phyloP scores from a whole-genome alignment of 2,888 invertebrate species.

The Lasioglossum lativentre region DNA sequence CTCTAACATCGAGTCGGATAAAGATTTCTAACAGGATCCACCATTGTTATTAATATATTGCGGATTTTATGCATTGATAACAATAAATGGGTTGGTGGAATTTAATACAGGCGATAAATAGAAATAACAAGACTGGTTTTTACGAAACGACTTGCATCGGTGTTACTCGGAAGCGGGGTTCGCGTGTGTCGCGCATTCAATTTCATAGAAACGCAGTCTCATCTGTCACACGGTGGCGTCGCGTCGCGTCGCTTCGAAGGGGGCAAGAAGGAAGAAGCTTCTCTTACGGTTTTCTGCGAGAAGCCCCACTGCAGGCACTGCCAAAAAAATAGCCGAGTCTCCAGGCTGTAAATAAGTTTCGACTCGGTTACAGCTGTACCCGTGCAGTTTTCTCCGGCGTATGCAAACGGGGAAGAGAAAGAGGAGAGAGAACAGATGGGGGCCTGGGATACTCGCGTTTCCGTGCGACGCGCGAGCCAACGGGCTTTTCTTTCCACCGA shows the following conservation, averaged over 20 bases:
- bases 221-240: not conserved
- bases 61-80: too few relatives aligned
- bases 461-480: slow-evolving; percentile 42
- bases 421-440: slow-evolving; percentile 1
- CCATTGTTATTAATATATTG: too few relatives aligned
- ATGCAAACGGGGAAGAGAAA: not conserved
- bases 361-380: slow-evolving; percentile 15
- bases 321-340: not conserved
- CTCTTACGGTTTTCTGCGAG: not conserved
- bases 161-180: not conserved
- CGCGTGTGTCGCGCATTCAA: slow-evolving; percentile 8
- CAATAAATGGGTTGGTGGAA: too few relatives aligned
- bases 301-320: not conserved
- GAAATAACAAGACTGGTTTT: not conserved
- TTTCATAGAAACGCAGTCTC: slow-evolving; percentile 7
- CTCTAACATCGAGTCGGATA: not conserved
- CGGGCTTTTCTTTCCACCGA: slow-evolving; percentile 40
- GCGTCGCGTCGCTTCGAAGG: not conserved
- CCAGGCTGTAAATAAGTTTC: slow-evolving; percentile 13
- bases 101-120: too few relatives aligned
- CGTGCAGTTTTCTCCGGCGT: not conserved
- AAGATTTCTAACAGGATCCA: not conserved
- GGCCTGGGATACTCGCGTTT: slow-evolving; percentile 48
- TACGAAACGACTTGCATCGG: not conserved
- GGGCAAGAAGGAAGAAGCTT: not conserved